These are phyloP conservation scores for Mus minutoides DNA, from an alignment of 2,797 vertebrate genomes.

Conservation along the genomic window DNA sequence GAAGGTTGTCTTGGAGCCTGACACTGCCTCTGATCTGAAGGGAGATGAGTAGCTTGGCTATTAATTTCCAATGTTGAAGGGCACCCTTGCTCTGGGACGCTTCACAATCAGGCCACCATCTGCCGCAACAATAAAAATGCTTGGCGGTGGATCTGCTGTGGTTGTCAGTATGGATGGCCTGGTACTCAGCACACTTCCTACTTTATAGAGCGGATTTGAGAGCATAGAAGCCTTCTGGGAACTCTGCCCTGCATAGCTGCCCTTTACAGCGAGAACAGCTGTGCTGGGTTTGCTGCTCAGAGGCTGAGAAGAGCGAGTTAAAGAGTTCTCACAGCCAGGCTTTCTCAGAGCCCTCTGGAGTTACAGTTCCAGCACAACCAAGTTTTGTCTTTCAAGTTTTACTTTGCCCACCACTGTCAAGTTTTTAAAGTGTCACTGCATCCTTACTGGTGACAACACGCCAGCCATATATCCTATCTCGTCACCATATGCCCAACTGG, in stretches of 20 bases:
- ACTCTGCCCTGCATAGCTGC: constrained; percentile 60
- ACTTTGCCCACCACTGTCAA: background rate
- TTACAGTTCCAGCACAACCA: background rate
- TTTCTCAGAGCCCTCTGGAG: background rate
- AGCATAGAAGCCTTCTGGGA: constrained; percentile 55
- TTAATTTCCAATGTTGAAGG: constrained; percentile 41
- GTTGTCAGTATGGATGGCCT: background rate
- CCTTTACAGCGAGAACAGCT: constrained; percentile 65
- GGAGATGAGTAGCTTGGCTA: background rate
- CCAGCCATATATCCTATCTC: background rate
- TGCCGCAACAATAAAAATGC: background rate
- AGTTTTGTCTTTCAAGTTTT: background rate
- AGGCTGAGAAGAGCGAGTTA: constrained; percentile 1
- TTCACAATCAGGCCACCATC: constrained; percentile 59
- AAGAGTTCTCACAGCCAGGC: background rate
- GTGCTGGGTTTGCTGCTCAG: background rate
- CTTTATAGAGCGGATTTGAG: constrained; percentile 50
- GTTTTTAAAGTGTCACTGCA: background rate
- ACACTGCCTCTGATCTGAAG: background rate
- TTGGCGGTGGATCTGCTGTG: constrained; percentile 42
- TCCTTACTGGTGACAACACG: background rate
- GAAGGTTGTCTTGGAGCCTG: background rate
- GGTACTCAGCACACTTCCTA: constrained; percentile 36
- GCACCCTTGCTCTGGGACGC: background rate
- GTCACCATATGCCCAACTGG: background rate